Percentiles rank a stretch among this genome's conserved stretches.
Evolutionary conservation across 2,113 vertebrate genomes (phyloP).

Genomic region (Catagonus wagneri): DNA sequence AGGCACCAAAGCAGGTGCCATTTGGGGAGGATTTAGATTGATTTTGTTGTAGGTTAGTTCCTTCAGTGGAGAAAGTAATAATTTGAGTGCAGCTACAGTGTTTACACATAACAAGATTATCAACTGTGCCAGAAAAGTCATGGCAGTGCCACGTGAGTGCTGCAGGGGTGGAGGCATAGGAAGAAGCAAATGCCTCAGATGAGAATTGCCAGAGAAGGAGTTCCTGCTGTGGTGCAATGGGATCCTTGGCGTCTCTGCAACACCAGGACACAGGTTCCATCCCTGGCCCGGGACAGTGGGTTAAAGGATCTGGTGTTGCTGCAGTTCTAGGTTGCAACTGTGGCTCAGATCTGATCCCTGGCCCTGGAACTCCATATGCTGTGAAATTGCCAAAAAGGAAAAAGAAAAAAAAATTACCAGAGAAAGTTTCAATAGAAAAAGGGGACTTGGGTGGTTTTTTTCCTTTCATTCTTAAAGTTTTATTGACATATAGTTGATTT

Average conservation of each 20-base stretch:
- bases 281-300: no score
- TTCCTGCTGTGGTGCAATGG: no score
- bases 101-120: not conserved
- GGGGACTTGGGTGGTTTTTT: not conserved
- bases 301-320: no score
- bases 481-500: no score
- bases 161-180: not conserved
- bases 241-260: no score
- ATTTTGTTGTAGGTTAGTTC: not conserved
- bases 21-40: not conserved
- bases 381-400: no score
- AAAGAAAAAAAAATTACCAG: not conserved
- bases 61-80: not conserved
- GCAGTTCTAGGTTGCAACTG: no score
- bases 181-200: not conserved
- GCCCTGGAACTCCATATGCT: no score
- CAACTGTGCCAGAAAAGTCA: not conserved
- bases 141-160: not conserved
- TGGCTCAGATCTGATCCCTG: no score
- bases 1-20: not conserved
- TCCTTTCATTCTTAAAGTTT: no score
- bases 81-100: slow-evolving; percentile 1
- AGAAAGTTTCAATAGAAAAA: not conserved
- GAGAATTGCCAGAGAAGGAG: no score
- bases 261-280: no score